Evolutionary conservation across 2,888 invertebrate species (phyloP), one percentile per base, ranked within the genome.

Genomic region (Eilema griseolum): DNA sequence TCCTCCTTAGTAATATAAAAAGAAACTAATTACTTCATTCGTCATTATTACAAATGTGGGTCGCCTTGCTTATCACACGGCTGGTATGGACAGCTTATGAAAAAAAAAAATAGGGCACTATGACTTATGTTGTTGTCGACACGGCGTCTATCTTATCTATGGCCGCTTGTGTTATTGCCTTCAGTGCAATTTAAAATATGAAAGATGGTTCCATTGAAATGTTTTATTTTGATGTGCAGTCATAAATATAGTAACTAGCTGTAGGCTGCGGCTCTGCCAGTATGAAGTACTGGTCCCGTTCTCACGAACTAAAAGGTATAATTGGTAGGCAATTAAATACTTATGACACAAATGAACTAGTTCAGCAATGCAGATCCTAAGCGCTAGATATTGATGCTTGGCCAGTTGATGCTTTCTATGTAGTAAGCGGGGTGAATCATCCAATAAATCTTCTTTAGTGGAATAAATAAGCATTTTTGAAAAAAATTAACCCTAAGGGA

Each of bases 41-140:
- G 26, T 63, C 63, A 28, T 56, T 41, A n/a, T 26, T 52, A 7
- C 46, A 24, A 59, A 41, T 66, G 59, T 24, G 28, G 79, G 80
- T 74, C 82, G 79, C 71, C 66, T n/a, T 24, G 61, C 65, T 76
- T 82, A 82, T 79, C 76, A 28, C 37, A n/a, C 52, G 23, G 61
- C 26, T 59, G 67, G 37, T 26, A 66, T 31, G 31, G n/a, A 65
- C 69, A 67, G 52, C 67, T 57, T 56, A 74, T 66, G 23, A 52
- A 63, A 65, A 41, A 61, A n/a, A 72, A 76, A 82, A 70, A 76
- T 78, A 67, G 80, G 76, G 28, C 81, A 76, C 61, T 67, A 62
- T 65, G 65, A 57, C 59, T 72, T 72, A 70, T 20, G 57, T 70
- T 52, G 52, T 67, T 59, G 57, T 68, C 66, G 20, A 52, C 52